Conservation (phyloP, 2,113 vertebrate genomes). For the rabbit (Oryctolagus cuniculus) region mOryCun1.1 NC_091434.1:59534501-59535000, state of each 20-base stretch:
- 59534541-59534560: background rate
- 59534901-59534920: background rate
- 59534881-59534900: background rate
- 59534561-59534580: background rate
- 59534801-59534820: background rate
- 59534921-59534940: background rate
- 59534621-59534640: background rate
- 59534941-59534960: background rate
- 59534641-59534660: background rate
- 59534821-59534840: background rate
- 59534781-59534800: background rate
- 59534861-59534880: background rate
- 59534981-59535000: background rate
- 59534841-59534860: background rate
- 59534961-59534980: too few relatives aligned
- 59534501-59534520: background rate
- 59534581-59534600: background rate
- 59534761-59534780: background rate
- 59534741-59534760: background rate
- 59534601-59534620: background rate
- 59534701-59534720: background rate
- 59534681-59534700: background rate
- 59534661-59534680: background rate
- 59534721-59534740: background rate
- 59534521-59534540: conserved; percentile 10